Base-by-base conservation (phyloP, 2,797 vertebrate species). In the Esox masquinongy region DNA sequence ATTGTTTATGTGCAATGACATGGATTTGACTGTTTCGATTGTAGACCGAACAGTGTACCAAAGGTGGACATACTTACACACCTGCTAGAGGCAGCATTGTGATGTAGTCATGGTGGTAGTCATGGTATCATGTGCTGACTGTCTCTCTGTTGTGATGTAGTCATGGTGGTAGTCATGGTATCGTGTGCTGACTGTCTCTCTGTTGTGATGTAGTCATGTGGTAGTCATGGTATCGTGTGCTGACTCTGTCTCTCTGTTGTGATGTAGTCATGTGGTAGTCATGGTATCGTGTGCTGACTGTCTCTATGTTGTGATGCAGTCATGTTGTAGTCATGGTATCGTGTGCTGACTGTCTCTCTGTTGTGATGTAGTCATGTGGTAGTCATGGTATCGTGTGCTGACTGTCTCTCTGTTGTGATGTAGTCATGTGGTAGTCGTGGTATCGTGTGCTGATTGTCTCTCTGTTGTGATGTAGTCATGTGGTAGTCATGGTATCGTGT, bases 241-340 rank as follows among this genome's bases (percentile, higher is more conserved):
- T 93, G 88, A 91, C n/a, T n/a, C 68, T 85, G 82, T 87, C 84
- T 93, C 88, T 94, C 90, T 94, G 90, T 94, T 92, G 92, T 92
- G 89, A 92, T 90, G 92, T 94, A 93, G 92, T 94, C 92, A 94
- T 43, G 39, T 7, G 5, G 39, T 43, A 9, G 39, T 43, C 39
- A 43, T 43, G 39, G 9, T 43, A 43, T 43, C 9, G 39, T 43
- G 39, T 43, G 39, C 39, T 93, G 88, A 91, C 68, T 85, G 82
- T 87, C 84, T 93, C 88, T 94, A 90, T 94, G 90, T 94, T 92
- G 92, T 92, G 89, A 92, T 90, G 92, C 94, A 93, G 92, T 94
- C 92, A 94, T 43, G 39, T 2, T 2, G 39, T 43, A 9, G 39
- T 43, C 39, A 43, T 43, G 39, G 9, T 43, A 43, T 43, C 9